Evolutionary conservation across 2,888 invertebrate genomes (phyloP).

Genomic region (Mechanitis mazaeus): DNA sequence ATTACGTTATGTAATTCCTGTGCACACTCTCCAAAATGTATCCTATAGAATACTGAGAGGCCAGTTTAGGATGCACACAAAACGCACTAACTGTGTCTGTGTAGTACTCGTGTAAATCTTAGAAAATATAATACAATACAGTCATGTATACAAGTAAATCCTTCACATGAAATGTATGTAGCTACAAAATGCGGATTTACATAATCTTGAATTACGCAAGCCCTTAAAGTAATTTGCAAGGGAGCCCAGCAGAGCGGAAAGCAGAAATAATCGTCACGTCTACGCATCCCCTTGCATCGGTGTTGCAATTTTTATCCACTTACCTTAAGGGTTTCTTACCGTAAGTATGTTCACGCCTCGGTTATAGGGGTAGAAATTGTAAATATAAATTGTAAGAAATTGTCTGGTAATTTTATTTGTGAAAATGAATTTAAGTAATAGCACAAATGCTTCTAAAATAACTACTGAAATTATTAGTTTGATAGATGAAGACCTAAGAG

Average conservation of each 20-base stretch:
- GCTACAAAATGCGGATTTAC: background rate
- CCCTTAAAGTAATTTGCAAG: slow-evolving; percentile 7
- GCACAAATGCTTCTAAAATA: background rate
- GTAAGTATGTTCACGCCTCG: slow-evolving; percentile 24
- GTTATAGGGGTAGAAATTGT: slow-evolving; percentile 13
- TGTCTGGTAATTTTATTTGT: slow-evolving; percentile 4
- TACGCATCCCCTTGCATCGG: slow-evolving; percentile 14
- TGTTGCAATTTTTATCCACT: slow-evolving; percentile 27
- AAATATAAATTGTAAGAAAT: slow-evolving; percentile 8
- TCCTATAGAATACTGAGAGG: too few relatives aligned
- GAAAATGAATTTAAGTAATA: slow-evolving; percentile 8
- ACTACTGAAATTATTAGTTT: too few relatives aligned
- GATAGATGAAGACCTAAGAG: too few relatives aligned
- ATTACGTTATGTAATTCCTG: too few relatives aligned
- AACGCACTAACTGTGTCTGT: too few relatives aligned
- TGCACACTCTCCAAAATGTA: too few relatives aligned
- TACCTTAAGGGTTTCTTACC: slow-evolving; percentile 18
- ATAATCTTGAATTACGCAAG: slow-evolving; percentile 8
- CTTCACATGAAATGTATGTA: background rate
- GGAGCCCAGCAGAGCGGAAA: slow-evolving; percentile 10
- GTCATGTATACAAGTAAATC: background rate
- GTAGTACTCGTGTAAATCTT: too few relatives aligned
- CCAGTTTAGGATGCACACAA: too few relatives aligned
- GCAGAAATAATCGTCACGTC: slow-evolving; percentile 18
- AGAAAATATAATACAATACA: too few relatives aligned